Base-by-base conservation (phyloP, 2,888 invertebrate species). In the Arrhopalites spinosus region DNA sequence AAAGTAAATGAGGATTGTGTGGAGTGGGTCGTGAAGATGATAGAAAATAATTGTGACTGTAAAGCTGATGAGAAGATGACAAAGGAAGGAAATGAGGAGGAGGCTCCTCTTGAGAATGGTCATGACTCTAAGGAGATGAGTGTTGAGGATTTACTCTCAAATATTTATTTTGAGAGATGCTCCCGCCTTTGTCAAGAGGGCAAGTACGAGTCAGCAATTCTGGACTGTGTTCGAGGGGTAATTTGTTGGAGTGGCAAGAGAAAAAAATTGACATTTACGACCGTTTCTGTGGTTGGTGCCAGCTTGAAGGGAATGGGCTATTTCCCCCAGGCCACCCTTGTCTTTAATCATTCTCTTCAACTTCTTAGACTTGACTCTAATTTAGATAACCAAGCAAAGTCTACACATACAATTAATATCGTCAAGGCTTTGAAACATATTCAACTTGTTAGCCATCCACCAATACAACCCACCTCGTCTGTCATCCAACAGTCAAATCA, bases 401-500 rank as follows among this genome's bases (percentile, higher is more conserved):
- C 80, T 13, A 75, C 47, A 43, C 77, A 78, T 69, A 82, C 82
- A 11, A 69, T 82, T 50, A 74, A 67, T 27, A 70, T 81, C 50
- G 81, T 82, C 2, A 77, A 78, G 63, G 64, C 72, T 27, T 64
- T 82, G 15, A 82, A 82, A 63, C 76, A 76, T 8, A 80, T 81
- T 71, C 78, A 81, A 76, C 53, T 69, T 8, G 8, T 53, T 20
- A 36, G 11, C 36, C 53, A n/a, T 20, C 53, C n/a, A 47, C 13
- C 47, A 47, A n/a, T 1, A 47, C 15, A 7, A 47, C 1, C 47
- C 13, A 7, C 7, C 47, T 2, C 47, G n/a, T 11, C 45, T 45
- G 47, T 47, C 47, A 1, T 47, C 47, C 13, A 47, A 47, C n/a
- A 13, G 15, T n/a, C 13, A 1, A 1, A n/a, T 17, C 47, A 7